phyloP scores from a whole-genome alignment of 1,140 invertebrate genomes.

The Pygmarrhopalites habei region DNA sequence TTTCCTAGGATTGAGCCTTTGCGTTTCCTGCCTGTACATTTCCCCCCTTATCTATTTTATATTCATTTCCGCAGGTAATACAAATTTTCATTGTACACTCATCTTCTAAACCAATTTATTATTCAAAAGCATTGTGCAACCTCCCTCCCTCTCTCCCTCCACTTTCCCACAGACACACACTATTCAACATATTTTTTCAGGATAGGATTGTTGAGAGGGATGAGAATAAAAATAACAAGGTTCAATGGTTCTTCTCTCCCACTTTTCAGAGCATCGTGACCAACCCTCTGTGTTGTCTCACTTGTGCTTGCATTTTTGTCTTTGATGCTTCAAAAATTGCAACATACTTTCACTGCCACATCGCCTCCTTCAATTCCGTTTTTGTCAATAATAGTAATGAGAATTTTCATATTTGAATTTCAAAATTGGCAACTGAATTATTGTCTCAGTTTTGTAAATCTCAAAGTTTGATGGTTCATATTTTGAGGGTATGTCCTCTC shows the following conservation, averaged over 20 bases:
- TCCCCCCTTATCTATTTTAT: background rate
- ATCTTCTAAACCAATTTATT: background rate
- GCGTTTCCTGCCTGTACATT: background rate
- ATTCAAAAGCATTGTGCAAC: background rate
- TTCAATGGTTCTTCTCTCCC: background rate
- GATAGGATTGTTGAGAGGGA: background rate
- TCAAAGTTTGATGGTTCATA: no score
- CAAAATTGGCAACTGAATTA: no score
- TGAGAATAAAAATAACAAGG: no score
- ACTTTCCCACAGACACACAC: background rate
- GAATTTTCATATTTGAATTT: no score
- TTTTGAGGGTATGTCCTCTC: no score
- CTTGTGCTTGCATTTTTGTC: background rate
- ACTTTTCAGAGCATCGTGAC: background rate
- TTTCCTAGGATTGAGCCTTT: background rate
- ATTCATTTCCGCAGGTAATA: constrained; percentile 6
- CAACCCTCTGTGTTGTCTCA: background rate
- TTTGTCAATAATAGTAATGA: no score
- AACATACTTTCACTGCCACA: no score
- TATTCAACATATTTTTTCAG: background rate
- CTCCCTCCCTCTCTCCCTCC: background rate
- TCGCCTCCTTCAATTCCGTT: no score
- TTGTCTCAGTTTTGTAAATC: no score
- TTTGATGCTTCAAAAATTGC: no score
- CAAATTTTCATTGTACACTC: background rate